These are phyloP conservation scores for Apistogramma diplotaenia DNA, from an alignment of 2,113 vertebrate species.

Conservation along the genomic window DNA sequence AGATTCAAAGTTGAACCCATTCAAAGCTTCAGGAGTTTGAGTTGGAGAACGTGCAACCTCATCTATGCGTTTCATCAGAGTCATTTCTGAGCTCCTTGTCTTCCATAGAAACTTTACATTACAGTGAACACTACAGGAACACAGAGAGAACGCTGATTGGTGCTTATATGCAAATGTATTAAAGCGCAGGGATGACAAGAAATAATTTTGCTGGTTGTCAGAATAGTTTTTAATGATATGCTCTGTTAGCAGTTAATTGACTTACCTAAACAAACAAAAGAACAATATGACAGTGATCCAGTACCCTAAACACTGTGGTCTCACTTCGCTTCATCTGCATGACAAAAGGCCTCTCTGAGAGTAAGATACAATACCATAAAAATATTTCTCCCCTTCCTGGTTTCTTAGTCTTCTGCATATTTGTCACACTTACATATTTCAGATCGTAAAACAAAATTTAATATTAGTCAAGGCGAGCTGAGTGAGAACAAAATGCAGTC, in stretches of 20 bases:
- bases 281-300: background rate
- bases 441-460: background rate
- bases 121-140: background rate
- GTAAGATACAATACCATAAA: background rate
- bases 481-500: background rate
- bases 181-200: background rate
- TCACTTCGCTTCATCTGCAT: background rate
- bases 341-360: rapidly evolving
- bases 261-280: background rate
- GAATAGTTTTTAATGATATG: background rate
- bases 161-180: too few species aligned
- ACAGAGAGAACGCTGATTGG: background rate
- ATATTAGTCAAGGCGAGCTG: background rate
- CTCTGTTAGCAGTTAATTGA: background rate
- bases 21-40: background rate
- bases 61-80: background rate
- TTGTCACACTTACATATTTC: background rate
- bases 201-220: background rate
- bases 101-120: background rate
- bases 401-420: background rate
- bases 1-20: background rate
- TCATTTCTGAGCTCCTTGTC: background rate
- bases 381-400: background rate
- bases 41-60: too few species aligned
- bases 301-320: background rate